Percentiles rank a stretch among this genome's conserved stretches.
Evolutionary conservation across 2,113 vertebrate genomes (phyloP).

Genomic region (Gavialis gangeticus): DNA sequence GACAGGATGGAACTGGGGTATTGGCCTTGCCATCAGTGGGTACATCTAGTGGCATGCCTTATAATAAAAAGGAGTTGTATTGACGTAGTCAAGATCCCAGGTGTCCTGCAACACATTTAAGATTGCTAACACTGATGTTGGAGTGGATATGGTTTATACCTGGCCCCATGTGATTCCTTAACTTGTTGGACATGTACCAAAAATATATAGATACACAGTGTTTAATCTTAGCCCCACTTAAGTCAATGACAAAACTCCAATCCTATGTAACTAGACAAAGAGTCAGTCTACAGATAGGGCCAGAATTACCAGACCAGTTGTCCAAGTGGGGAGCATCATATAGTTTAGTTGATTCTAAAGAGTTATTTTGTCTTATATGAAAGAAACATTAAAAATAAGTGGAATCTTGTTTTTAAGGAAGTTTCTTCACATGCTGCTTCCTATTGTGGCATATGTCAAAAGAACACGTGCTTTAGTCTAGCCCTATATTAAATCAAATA

Average conservation of each 20-base stretch:
- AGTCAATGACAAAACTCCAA: neutral
- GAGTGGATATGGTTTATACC: no score
- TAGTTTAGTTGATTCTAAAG: neutral
- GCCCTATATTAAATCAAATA: neutral
- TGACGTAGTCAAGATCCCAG: constrained; percentile 48
- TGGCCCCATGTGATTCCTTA: no score
- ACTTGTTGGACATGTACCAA: no score
- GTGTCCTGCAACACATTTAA: constrained; percentile 26
- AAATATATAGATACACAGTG: neutral
- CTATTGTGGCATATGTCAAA: neutral
- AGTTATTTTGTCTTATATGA: neutral
- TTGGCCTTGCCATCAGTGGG: neutral
- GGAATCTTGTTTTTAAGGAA: neutral
- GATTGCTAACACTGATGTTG: no score
- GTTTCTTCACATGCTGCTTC: neutral
- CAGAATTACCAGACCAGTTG: neutral
- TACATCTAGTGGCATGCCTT: constrained; percentile 2
- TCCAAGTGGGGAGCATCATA: neutral
- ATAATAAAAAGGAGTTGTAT: constrained; percentile 45
- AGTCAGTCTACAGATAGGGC: neutral
- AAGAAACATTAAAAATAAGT: constrained; percentile 11
- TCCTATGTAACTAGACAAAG: neutral
- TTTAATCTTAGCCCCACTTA: constrained; percentile 28
- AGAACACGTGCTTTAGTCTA: neutral
- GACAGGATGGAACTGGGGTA: neutral